Conservation (phyloP, 2,888 invertebrate species). For the Brachycybe producta region DNA sequence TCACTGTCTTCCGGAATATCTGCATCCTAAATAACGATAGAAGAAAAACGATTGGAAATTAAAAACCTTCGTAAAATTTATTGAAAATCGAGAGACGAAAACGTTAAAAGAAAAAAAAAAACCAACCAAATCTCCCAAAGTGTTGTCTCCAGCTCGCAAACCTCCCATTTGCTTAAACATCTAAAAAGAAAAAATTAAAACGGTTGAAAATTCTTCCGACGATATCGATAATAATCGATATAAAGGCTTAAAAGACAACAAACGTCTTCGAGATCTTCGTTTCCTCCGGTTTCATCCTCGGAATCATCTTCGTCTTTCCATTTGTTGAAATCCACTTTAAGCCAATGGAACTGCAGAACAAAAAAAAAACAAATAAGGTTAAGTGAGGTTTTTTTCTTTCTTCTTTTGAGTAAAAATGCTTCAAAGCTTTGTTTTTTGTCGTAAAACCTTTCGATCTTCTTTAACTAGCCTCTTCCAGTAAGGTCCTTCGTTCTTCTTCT, state of each 20-base stretch:
- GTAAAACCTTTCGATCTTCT: constrained; percentile 61
- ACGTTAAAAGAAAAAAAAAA: constrained; percentile 1
- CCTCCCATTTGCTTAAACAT: constrained; percentile 64
- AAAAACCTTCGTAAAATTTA: too few relatives aligned
- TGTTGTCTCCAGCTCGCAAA: constrained; percentile 43
- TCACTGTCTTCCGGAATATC: too few relatives aligned
- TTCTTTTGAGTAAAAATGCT: too few relatives aligned
- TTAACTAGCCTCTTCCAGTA: constrained; percentile 82
- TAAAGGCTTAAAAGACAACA: constrained; percentile 14
- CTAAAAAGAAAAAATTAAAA: constrained; percentile 26
- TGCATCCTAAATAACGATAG: too few relatives aligned
- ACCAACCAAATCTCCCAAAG: constrained; percentile 53
- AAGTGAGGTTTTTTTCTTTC: constrained; percentile 3
- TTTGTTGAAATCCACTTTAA: constrained; percentile 94
- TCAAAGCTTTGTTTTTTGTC: too few relatives aligned
- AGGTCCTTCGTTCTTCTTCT: constrained; percentile 52
- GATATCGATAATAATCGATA: neutral
- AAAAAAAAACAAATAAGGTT: neutral
- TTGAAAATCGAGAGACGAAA: too few relatives aligned
- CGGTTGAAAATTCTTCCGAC: neutral
- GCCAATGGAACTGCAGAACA: constrained; percentile 57
- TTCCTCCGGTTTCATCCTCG: constrained; percentile 48
- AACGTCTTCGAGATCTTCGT: constrained; percentile 46
- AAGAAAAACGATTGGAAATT: too few relatives aligned
- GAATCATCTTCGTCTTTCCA: constrained; percentile 96